phyloP scores from a whole-genome alignment of 2,113 vertebrate species.

The Antigone vipio region DNA sequence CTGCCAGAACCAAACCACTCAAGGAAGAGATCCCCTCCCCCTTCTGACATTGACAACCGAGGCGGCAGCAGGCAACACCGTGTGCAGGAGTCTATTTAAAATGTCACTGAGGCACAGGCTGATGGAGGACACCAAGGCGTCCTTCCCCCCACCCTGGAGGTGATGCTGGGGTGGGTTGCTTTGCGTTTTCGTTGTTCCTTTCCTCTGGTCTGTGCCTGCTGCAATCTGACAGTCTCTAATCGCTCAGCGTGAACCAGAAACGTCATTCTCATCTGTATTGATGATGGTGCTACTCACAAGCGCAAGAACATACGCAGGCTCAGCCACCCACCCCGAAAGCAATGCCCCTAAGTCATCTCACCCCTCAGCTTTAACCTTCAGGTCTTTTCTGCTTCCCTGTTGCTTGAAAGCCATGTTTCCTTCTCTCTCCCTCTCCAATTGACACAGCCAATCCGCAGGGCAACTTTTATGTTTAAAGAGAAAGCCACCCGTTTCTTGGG shows the following conservation, averaged over 20 bases:
- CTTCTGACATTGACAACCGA: constrained; percentile 66
- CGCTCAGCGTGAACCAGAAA: background rate
- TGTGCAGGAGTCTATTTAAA: constrained; percentile 61
- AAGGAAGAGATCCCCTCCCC: constrained; percentile 51
- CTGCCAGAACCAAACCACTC: constrained; percentile 63
- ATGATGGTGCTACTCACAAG: background rate
- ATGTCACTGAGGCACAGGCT: constrained; percentile 65
- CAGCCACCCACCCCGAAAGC: background rate
- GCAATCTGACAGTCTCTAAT: background rate
- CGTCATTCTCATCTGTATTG: background rate
- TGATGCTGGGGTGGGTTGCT: background rate
- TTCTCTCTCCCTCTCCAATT: background rate
- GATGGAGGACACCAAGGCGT: constrained; percentile 14
- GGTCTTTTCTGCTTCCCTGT: background rate
- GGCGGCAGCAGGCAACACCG: constrained; percentile 45
- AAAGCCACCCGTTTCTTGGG: background rate
- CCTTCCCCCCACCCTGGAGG: background rate
- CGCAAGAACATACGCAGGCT: background rate
- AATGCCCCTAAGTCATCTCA: background rate
- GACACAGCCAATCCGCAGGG: background rate
- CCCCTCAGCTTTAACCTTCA: background rate
- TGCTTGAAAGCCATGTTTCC: background rate
- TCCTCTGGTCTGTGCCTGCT: background rate
- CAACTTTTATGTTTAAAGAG: background rate
- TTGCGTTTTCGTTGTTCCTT: background rate